Evolutionary conservation across 2,797 vertebrate species (phyloP).

Genomic region (Prionace glauca): DNA sequence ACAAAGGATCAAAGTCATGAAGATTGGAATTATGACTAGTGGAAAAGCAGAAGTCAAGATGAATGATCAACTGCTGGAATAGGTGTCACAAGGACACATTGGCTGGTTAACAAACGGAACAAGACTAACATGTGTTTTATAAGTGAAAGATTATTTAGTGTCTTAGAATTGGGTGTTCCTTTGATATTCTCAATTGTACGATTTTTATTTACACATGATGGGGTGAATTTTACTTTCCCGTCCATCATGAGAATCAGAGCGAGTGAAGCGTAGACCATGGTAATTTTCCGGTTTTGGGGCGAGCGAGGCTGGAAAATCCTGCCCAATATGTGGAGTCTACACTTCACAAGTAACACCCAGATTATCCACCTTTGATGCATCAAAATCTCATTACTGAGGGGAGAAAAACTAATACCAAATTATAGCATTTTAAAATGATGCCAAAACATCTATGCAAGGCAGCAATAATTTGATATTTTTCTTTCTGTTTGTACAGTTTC

Average conservation of each 20-base stretch:
- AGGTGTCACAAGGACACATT: not conserved
- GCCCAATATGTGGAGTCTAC: not conserved
- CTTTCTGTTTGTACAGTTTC: not conserved
- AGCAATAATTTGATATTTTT: not conserved
- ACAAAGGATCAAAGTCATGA: too few species aligned
- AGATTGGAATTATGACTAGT: too few species aligned
- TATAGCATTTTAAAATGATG: too few species aligned
- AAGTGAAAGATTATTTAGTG: not conserved
- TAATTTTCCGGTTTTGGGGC: too few species aligned
- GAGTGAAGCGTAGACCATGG: too few species aligned
- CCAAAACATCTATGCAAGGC: not conserved
- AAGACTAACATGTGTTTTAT: not conserved
- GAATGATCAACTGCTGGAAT: too few species aligned
- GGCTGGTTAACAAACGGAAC: not conserved
- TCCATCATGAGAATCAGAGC: too few species aligned
- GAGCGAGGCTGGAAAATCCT: too few species aligned
- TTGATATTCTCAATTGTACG: not conserved
- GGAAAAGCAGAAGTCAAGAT: too few species aligned
- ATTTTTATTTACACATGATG: not conserved
- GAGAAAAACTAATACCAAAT: not conserved
- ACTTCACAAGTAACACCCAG: not conserved
- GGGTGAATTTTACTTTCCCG: too few species aligned
- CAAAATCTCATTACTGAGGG: not conserved
- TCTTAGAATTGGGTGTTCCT: not conserved
- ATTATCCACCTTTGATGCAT: not conserved